Evolutionary conservation across 2,113 vertebrate genomes (phyloP).

Genomic region (Haemorhous mexicanus): DNA sequence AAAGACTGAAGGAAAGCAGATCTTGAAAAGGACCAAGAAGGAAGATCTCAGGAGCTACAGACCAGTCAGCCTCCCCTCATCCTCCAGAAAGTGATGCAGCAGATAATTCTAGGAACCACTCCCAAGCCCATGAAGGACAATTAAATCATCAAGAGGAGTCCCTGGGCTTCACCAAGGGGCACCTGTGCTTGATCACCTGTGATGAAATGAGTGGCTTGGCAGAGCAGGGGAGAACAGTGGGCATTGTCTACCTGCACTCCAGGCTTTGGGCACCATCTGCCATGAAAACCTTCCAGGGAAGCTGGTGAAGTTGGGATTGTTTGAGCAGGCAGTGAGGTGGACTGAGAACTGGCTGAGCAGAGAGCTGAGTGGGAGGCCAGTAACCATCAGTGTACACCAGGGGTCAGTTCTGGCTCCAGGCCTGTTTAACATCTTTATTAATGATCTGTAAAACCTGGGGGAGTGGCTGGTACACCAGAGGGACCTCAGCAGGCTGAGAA

Average conservation of each 20-base stretch:
- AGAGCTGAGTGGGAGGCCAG: neutral
- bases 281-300: rapidly evolving
- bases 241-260: neutral
- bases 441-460: neutral
- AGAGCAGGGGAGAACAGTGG: neutral
- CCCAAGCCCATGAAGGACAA: neutral
- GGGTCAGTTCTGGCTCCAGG: neutral
- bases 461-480: neutral
- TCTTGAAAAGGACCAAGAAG: neutral
- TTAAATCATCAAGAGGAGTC: neutral
- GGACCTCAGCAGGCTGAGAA: neutral
- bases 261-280: neutral
- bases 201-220: neutral
- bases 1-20: neutral
- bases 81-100: neutral
- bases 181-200: neutral
- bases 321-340: neutral
- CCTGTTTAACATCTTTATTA: conserved; percentile 41
- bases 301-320: neutral
- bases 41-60: neutral
- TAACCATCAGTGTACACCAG: neutral
- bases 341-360: neutral
- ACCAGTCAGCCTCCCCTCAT: neutral
- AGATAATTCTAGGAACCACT: neutral
- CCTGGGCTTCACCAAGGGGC: neutral